Evolutionary conservation across 1,140 invertebrate species (phyloP).

Genomic region (Epicauta chinensis): DNA sequence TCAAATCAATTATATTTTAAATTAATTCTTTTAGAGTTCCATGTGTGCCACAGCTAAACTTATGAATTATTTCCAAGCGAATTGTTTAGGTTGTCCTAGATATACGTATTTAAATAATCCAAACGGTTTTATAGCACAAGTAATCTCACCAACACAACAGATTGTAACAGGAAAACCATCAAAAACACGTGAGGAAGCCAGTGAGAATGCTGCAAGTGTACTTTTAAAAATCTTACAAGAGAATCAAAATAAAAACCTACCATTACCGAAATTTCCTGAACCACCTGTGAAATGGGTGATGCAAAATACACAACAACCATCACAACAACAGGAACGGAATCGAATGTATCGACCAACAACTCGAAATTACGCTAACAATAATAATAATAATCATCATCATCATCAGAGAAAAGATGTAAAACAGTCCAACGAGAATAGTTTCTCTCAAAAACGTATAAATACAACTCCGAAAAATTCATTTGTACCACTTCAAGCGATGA

Average conservation of each 20-base stretch:
- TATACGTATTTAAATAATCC: conserved; percentile 41
- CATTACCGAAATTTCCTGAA: conserved; percentile 22
- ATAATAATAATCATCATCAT: too few species aligned
- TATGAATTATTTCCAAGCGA: conserved; percentile 41
- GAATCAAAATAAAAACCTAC: conserved; percentile 17
- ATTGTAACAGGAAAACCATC: conserved; percentile 39
- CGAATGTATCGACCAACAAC: conserved; percentile 20
- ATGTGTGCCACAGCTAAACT: conserved; percentile 36
- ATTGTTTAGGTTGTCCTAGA: conserved; percentile 41
- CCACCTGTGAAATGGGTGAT: conserved; percentile 39
- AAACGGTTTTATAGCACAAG: conserved; percentile 38
- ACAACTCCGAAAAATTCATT: conserved; percentile 12
- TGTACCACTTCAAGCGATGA: conserved; percentile 10
- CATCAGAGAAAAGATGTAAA: not conserved
- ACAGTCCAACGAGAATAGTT: conserved; percentile 2
- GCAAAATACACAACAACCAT: conserved; percentile 20
- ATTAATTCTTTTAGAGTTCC: conserved; percentile 8
- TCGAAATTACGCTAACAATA: not conserved
- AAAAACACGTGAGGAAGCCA: conserved; percentile 38
- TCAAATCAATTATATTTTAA: conserved; percentile 1
- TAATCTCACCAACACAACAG: conserved; percentile 41
- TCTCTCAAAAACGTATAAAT: conserved; percentile 12
- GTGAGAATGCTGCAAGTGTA: conserved; percentile 42
- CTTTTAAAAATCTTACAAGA: conserved; percentile 21
- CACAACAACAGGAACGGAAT: too few species aligned